Base-by-base conservation (phyloP, 2,797 vertebrate genomes). In the Cuculus canorus region DNA sequence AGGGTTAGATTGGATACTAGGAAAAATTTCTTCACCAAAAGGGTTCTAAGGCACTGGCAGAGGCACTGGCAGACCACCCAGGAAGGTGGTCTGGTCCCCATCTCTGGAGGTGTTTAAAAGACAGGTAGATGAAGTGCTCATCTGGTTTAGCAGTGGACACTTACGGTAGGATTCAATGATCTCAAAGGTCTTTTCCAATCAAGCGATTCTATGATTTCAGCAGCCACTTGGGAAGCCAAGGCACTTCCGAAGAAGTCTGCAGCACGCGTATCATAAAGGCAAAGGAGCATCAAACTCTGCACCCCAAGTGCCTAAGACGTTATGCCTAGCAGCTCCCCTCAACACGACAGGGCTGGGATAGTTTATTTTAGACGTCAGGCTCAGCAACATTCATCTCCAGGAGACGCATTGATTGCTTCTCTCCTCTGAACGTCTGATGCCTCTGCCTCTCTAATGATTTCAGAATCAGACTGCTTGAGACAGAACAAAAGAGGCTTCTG, bases 221-320 rank as follows among this genome's bases (percentile, higher is more conserved):
- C 45, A 83, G 52, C 13, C 32, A 1, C 48, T 25, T 5, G 50
- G 53, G 65, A 56, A 82, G 68, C 54, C 82, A 23, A 22, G 5
- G 56, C 17, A 12, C 33, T 45, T 19, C 41, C 37, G 19, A 8
- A 61, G 68, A 9, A 50, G 21, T 7, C 37, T 19, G 28, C 8
- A 35, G 13, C 1, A 45, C 1, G 0, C 0, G 0, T 10, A 12
- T 11, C 24, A 24, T 1, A 2, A 60, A 65, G 53, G 27, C 0
- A 19, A 41, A 65, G 28, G 7, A n/a, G 30, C 47, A 59, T 9
- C 7, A 64, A 78, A 48, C 4, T 22, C 28, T 11, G 17, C 0
- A 0, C 15, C 37, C 43, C 0, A 0, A 14, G 28, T 13, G 33
- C 35, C 33, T 2, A 0, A 57, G 24, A 66, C n/a, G 28, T 48